A percentile compares a stretch with the other conserved stretches of the same genome.
Evolutionary conservation across 2,113 vertebrate genomes (phyloP).

Genomic region (Pomatostomus ruficeps): DNA sequence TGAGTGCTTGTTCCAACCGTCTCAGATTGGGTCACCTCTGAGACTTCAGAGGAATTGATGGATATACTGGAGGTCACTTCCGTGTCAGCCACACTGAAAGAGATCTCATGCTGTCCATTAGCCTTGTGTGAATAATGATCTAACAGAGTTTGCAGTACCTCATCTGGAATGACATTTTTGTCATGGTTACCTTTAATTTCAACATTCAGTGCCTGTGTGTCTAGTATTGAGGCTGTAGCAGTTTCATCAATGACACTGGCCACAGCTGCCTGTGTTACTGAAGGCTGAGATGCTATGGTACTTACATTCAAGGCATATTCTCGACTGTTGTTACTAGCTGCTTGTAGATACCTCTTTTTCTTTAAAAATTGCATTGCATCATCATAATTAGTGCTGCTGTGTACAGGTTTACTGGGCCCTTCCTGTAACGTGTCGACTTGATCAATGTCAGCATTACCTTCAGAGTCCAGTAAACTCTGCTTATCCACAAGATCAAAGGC

Average conservation of each 20-base stretch:
- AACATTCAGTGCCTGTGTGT: constrained; percentile 84
- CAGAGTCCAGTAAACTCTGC: constrained; percentile 85
- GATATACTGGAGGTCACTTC: constrained; percentile 98
- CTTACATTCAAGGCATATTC: constrained; percentile 89
- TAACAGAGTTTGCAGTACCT: constrained; percentile 94
- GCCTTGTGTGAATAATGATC: constrained; percentile 97
- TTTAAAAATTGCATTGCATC: constrained; percentile 99
- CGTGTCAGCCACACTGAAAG: constrained; percentile 91
- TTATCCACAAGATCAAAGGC: constrained; percentile 96
- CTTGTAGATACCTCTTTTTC: constrained; percentile 96
- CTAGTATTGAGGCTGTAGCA: constrained; percentile 86
- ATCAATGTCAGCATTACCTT: constrained; percentile 86
- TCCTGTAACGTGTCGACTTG: constrained; percentile 87
- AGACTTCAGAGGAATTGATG: constrained; percentile 92
- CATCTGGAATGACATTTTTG: constrained; percentile 94
- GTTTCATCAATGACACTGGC: constrained; percentile 90
- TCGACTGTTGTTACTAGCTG: constrained; percentile 83
- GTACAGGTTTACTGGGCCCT: constrained; percentile 85
- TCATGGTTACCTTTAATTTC: constrained; percentile 91
- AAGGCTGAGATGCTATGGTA: constrained; percentile 87
- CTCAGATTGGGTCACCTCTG: constrained; percentile 84
- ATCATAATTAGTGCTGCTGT: constrained; percentile 94
- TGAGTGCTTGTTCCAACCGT: constrained; percentile 81
- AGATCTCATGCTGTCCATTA: constrained; percentile 93
- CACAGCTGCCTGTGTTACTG: constrained; percentile 87